These are phyloP conservation scores for Hydrolagus colliei DNA, from an alignment of 2,797 vertebrate genomes.

Conservation along the genomic window DNA sequence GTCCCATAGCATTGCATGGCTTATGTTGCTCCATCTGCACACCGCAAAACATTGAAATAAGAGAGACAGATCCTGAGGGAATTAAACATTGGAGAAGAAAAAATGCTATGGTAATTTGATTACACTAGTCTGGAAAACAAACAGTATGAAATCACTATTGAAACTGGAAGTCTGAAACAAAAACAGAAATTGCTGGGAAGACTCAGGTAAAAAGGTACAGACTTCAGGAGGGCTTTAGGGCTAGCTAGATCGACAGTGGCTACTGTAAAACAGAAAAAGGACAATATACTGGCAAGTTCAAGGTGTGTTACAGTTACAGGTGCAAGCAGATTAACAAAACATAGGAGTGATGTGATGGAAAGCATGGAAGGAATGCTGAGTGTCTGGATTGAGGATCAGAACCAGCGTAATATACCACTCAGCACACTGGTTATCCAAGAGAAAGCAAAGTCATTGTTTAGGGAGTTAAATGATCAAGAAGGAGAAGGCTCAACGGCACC, in stretches of 20 bases:
- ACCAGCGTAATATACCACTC: too few species aligned
- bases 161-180: neutral
- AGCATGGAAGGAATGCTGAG: too few species aligned
- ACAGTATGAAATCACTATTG: neutral
- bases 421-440: too few species aligned
- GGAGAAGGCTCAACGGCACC: too few species aligned
- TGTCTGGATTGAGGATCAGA: too few species aligned
- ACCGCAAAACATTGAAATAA: neutral
- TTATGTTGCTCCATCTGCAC: neutral
- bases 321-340: too few species aligned
- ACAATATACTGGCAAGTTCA: too few species aligned
- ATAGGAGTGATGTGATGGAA: too few species aligned
- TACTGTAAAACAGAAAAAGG: neutral
- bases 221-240: neutral
- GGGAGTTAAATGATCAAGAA: too few species aligned
- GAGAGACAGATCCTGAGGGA: neutral
- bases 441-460: too few species aligned
- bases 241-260: neutral
- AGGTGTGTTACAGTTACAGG: too few species aligned
- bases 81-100: neutral
- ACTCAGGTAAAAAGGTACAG: too few species aligned
- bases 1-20: neutral
- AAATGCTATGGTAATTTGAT: neutral
- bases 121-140: neutral
- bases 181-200: neutral